Evolutionary conservation across 2,113 vertebrate genomes (phyloP), one percentile per base, ranked within the genome.

Genomic region (Rhinoderma darwinii): DNA sequence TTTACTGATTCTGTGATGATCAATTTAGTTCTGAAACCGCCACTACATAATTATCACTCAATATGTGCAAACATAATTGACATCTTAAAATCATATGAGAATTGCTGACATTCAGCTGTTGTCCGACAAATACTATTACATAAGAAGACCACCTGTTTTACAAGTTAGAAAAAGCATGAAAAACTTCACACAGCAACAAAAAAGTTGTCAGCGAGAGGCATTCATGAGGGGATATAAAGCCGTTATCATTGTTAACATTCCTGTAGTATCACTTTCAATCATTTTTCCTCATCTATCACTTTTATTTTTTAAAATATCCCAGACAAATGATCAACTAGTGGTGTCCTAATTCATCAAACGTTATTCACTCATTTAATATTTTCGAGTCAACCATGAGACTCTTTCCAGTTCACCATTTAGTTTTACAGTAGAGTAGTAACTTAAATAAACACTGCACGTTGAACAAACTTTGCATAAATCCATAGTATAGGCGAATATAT

Each of bases 61-160:
- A 84, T 84, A n/a, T 86, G 68, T 86, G 77, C 77, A 81, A 87
- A 87, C 77, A 87, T 77, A 63, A 74, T 27, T 74, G n/a, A 87
- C 37, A 73, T 59, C 32, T 51, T 82, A 73, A 73, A 51, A 81
- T 15, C 50, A 76, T 47, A 20, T 47, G 63, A 73, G 82, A 82
- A 87, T 61, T 73, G 35, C 84, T 44, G 47, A 17, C 72, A 44
- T 82, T 51, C 85, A 87, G 78, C 68, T 87, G 78, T 54, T 81
- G 27, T 51, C 11, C 41, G 54, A 59, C n/a, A 76, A 32, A 22
- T 11, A 5, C 47, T 74, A 72, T 74, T 74, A 76, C 68, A 82
- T 73, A 74, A 82, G 32, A 41, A 66, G 47, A 22, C 47, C 85
- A 87, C 77, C 78, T 87, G 85, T 87, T 81, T 5, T n/a, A 59